Base-by-base conservation (phyloP, 2,888 invertebrate species). In the Acleris cristana region DNA sequence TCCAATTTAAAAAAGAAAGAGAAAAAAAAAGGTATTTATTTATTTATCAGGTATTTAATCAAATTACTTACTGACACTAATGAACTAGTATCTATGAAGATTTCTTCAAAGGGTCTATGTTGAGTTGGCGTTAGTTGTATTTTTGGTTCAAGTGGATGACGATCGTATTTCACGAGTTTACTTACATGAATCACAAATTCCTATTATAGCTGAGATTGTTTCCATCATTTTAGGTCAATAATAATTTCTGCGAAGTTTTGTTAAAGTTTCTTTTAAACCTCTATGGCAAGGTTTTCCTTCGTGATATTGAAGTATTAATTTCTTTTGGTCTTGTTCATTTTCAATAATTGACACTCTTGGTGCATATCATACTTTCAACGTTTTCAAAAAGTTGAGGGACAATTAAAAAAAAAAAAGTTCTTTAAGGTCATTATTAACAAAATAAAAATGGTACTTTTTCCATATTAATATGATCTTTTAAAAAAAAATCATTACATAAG, bases 241-340 rank as follows among this genome's bases (percentile, higher is more conserved):
- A 58, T 70, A 77, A 14, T 30, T 48, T 51, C 72, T 54, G 64
- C 64, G 73, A 5, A 79, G 19, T 10, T 66, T 55, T 3, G 57
- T 34, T 3, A 72, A 0, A 0, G 75, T 76, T 70, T 53, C 44
- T n/a, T 51, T 51, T 10, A n/a, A 7, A 51, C 10, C 51, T 51
- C n/a, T 78, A 23, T 78, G 74, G 18, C 73, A 73, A 0, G 72
- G 74, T 69, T 73, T 74, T 0, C 76, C 76, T 48, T 55, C 34
- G 30, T 75, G 75, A 23, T 75, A 71, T 69, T 74, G 72, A 0
- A 60, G 10, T 4, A 75, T 53, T 1, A 74, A 21, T 7, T 61
- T 57, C 3, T n/a, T 26, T 64, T n/a, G n/a, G n/a, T 75, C 75
- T 0, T 66, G n/a, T 54, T 76, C 74, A 16, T 26, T 18, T 16